Evolutionary conservation across 2,888 invertebrate species (phyloP), one percentile per base, ranked within the genome.

Genomic region (Brenthis hecate): DNA sequence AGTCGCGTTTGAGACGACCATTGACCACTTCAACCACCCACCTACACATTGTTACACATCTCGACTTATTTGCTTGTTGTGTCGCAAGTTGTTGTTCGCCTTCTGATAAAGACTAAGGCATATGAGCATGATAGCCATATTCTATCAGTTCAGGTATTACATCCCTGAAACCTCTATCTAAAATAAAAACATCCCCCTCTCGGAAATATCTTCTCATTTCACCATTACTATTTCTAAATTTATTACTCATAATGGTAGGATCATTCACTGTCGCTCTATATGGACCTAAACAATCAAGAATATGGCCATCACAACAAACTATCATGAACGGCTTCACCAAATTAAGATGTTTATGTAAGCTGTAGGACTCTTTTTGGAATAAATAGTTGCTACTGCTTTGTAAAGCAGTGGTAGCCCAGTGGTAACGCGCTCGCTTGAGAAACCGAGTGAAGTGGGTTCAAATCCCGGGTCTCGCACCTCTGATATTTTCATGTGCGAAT

Each of bases 11-110:
- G 54, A 72, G 69, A 2, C 48, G 65, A 13, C 58, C 58, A 58
- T 58, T 73, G 2, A 73, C 69, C 6, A 67, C 65, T 63, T 73
- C 68, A 4, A 73, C 69, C 11, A 71, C 69, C 69, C 70, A 71
- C 32, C 68, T 19, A 14, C 23, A 63, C 48, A 68, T 53, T 19
- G 48, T 58, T 4, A 62, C 61, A 4, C 13, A 16, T 13, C 53
- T 3, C 14, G 61, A 58, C 14, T 56, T 55, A 13, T 62, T 67
- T 48, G 62, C 67, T 28, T 50, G 47, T 4, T 16, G 1, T 19
- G 62, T 67, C 4, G 66, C 50, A 6, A 56, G 19, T 23, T 56
- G 53, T 4, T 13, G 14, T 3, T 53, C 2, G 16, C 53, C 53
- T 6, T 13, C 53, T 53, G 4, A 3, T 4, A 23, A 23, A 23